These are phyloP conservation scores for Elegia similella DNA, from an alignment of 2,888 invertebrate species.

Conservation along the genomic window DNA sequence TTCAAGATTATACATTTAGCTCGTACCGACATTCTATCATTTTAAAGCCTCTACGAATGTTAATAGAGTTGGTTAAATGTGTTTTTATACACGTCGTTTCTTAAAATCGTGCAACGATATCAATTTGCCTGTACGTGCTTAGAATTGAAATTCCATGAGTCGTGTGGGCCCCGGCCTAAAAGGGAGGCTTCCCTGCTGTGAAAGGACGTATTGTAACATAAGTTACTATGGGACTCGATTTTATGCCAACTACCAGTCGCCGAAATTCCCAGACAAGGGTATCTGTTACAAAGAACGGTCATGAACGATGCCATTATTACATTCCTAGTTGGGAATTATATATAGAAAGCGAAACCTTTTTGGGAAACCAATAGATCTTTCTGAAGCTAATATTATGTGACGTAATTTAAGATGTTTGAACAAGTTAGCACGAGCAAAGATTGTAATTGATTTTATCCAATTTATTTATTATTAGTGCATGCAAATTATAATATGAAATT, in stretches of 20 bases:
- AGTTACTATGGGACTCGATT: background rate
- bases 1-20: constrained; percentile 44
- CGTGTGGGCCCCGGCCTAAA: constrained; percentile 37
- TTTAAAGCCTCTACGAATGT: constrained; percentile 46
- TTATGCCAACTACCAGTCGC: background rate
- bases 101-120: constrained; percentile 67
- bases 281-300: constrained; percentile 1
- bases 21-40: constrained; percentile 48
- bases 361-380: background rate
- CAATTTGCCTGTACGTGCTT: constrained; percentile 61
- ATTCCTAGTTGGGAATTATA: background rate
- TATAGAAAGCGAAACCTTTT: background rate
- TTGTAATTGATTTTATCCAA: too few relatives aligned
- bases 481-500: too few relatives aligned
- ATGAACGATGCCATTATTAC: background rate
- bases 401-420: background rate
- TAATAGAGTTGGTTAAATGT: constrained; percentile 53
- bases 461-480: too few relatives aligned
- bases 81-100: constrained; percentile 62
- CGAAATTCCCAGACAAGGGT: background rate
- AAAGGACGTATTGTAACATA: constrained; percentile 1
- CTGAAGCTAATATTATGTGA: too few relatives aligned
- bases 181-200: constrained; percentile 9
- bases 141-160: constrained; percentile 35
- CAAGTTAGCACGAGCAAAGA: too few relatives aligned